These are phyloP conservation scores for Atlantisia rogersi DNA, from an alignment of 2,113 vertebrate species.

Conservation along the genomic window DNA sequence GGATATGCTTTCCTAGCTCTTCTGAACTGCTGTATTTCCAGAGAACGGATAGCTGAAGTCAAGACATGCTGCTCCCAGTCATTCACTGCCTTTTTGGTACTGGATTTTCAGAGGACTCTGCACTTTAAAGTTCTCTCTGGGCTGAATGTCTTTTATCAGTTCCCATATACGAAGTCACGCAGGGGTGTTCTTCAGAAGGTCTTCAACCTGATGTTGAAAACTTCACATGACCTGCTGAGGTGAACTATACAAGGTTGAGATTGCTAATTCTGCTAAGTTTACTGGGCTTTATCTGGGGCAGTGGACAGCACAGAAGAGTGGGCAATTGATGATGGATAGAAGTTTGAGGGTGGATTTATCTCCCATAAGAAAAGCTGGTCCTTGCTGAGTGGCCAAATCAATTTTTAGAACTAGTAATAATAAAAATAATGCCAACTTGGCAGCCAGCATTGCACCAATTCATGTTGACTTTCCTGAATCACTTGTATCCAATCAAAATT, in stretches of 20 bases:
- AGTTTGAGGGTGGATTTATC: not conserved
- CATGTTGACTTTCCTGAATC: constrained; percentile 41
- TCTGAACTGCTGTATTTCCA: not conserved
- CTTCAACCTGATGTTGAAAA: not conserved
- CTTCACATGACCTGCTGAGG: not conserved
- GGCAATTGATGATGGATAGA: not conserved
- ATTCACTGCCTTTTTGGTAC: not conserved
- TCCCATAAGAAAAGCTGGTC: not conserved
- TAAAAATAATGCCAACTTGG: constrained; percentile 29
- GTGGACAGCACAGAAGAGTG: not conserved
- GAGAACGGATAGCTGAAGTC: not conserved
- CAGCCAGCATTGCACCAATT: constrained; percentile 14
- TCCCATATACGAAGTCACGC: not conserved
- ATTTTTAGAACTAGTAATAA: constrained; percentile 36
- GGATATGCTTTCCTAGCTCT: not conserved
- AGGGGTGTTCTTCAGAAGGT: not conserved
- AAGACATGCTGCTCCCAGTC: not conserved
- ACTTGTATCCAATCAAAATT: constrained; percentile 45
- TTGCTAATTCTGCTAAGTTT: not conserved
- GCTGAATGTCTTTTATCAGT: not conserved
- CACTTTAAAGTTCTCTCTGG: not conserved
- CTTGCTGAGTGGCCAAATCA: not conserved
- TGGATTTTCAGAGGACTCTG: not conserved
- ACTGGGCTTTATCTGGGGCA: not conserved
- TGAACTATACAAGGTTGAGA: not conserved